Base-by-base conservation (phyloP, 2,797 vertebrate species). In the Gymnothorax reevesii region DNA sequence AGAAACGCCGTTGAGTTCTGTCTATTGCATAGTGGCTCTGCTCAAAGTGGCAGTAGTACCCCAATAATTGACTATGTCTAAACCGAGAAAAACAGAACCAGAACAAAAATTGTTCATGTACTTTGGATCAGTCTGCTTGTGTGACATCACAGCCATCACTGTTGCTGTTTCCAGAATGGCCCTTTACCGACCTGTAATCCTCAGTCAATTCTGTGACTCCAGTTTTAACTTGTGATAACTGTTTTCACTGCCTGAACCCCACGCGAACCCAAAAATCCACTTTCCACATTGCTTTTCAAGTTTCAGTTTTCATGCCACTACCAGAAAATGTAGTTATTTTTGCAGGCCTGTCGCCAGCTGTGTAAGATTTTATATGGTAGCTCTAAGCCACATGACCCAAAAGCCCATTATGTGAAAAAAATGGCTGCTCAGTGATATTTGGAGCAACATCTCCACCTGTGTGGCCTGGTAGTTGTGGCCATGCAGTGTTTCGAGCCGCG, bases 401-500 rank as follows among this genome's bases (percentile, higher is more conserved):
- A 42, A 3, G 7, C 71, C 6, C 71, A 15, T 42, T 33, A 27
- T 8, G 1, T 17, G 17, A 22, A 20, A 3, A 22, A 17, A 64
- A 64, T 64, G 17, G 62, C 62, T 64, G 17, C 62, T 64, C 22
- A 22, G 62, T 22, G 17, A 64, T 64, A 64, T 64, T 64, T 90
- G 87, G 88, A 87, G 84, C 86, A 83, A 84, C 80, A 62, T 82
- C 86, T 85, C 88, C 52, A 83, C 84, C 62, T 87, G 82, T 71
- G 87, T 84, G 85, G 85, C 59, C 87, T 62, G 17, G 82, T 86
- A 79, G 87, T 95, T 94, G 89, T 92, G 94, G 94, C 90, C 92
- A 94, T 95, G 95, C 94, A 94, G 95, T 94, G 89, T 94, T 93
- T 92, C 92, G 92, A 92, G 94, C 93, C 90, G 90, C 88, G 89